Conservation (phyloP, 2,797 vertebrate species). For the Emydoidea blandingii region DNA sequence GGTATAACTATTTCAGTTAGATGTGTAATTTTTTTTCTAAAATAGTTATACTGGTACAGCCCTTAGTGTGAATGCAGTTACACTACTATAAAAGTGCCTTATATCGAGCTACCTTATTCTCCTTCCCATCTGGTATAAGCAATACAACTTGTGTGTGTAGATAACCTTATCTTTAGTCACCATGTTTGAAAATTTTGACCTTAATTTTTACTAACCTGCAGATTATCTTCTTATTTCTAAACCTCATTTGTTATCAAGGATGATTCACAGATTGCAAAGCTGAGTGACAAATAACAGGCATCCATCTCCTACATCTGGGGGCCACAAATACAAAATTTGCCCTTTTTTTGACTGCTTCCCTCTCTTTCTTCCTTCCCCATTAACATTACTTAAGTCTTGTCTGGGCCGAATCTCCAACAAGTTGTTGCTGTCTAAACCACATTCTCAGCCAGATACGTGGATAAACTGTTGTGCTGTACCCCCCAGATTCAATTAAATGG, state of each 20-base stretch:
- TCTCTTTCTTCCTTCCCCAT: not conserved
- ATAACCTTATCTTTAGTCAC: not conserved
- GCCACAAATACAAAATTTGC: not conserved
- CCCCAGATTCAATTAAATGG: not conserved
- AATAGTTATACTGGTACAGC: not conserved
- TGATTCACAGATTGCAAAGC: not conserved
- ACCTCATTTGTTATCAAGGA: not conserved
- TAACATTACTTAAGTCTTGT: not conserved
- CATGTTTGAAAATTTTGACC: not conserved
- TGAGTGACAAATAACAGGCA: not conserved
- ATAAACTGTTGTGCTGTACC: constrained; percentile 12
- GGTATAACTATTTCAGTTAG: not conserved
- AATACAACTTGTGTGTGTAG: not conserved
- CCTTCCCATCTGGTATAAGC: not conserved
- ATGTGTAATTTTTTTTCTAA: not conserved
- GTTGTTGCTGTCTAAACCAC: not conserved
- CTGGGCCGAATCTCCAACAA: not conserved
- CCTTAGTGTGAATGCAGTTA: not conserved
- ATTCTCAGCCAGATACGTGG: not conserved
- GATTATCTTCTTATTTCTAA: not conserved
- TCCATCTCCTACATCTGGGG: not conserved
- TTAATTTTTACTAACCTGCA: constrained; percentile 2
- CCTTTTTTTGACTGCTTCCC: not conserved
- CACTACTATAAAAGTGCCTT: not conserved
- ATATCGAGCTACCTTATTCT: not conserved